These are phyloP conservation scores for Neomicropteryx cornuta DNA, from an alignment of 1,140 invertebrate genomes.

Conservation along the genomic window DNA sequence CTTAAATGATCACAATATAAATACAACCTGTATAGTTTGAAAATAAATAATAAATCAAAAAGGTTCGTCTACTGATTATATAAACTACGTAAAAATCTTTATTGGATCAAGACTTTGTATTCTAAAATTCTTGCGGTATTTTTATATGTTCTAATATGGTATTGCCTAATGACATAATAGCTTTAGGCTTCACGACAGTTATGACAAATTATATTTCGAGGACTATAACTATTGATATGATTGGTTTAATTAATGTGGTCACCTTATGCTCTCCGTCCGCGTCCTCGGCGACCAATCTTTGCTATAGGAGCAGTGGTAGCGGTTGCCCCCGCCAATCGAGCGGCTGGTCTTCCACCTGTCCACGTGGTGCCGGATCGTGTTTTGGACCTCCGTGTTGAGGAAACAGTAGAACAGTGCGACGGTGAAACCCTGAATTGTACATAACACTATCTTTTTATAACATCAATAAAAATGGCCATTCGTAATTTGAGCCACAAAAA, in stretches of 20 bases:
- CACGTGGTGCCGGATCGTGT: conserved; percentile 69
- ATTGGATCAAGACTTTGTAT: neutral
- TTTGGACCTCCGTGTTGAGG: conserved; percentile 84
- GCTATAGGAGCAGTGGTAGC: conserved; percentile 50
- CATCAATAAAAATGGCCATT: conserved; percentile 23
- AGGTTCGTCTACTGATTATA: neutral
- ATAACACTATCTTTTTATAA: neutral
- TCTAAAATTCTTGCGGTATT: neutral
- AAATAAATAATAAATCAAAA: too few relatives aligned
- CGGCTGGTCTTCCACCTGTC: conserved; percentile 64
- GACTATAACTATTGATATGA: too few relatives aligned
- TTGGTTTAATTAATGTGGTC: conserved; percentile 24
- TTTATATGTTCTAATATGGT: neutral
- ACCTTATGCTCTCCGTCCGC: conserved; percentile 72
- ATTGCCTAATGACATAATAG: neutral
- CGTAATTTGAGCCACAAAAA: conserved; percentile 41
- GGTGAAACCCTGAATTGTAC: conserved; percentile 58
- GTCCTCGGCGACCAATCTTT: conserved; percentile 71
- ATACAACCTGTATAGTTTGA: too few relatives aligned
- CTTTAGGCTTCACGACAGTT: neutral
- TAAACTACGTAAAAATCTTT: neutral
- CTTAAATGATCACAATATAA: too few relatives aligned
- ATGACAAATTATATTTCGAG: too few relatives aligned
- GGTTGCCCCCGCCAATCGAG: conserved; percentile 45
- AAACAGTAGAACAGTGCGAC: conserved; percentile 87